A percentile compares a stretch with the other conserved stretches of the same genome.
Conservation (phyloP, 1,140 invertebrate genomes). For the Penaeus indicus region DNA sequence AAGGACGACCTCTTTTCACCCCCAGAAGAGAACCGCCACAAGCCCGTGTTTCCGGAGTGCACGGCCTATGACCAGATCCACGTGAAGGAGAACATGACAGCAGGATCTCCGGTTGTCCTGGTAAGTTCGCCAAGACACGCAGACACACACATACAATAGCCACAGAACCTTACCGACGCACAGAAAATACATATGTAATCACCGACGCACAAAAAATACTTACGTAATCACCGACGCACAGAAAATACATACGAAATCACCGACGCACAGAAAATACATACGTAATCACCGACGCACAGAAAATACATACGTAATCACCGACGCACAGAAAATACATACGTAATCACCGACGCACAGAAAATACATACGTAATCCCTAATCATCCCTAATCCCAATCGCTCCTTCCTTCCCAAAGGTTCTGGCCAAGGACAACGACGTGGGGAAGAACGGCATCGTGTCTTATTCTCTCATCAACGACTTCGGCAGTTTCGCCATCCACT, state of each 20-base stretch:
- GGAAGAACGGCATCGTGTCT: slow-evolving; percentile 9
- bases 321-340: no score
- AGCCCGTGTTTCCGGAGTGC: slow-evolving; percentile 41
- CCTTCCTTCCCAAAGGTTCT: slow-evolving; percentile 17
- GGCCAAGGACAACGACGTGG: slow-evolving; percentile 45
- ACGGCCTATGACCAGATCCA: slow-evolving; percentile 46
- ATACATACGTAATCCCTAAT: background rate
- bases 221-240: no score
- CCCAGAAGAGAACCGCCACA: slow-evolving; percentile 44
- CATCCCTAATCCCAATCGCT: background rate
- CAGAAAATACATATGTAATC: background rate
- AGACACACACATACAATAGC: background rate
- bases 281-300: background rate
- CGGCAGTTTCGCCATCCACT: slow-evolving; percentile 44
- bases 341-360: background rate
- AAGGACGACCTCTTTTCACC: no score
- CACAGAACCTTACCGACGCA: background rate
- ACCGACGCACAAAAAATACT: no score
- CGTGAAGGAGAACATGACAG: slow-evolving; percentile 49
- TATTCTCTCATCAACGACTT: slow-evolving; percentile 46
- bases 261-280: no score
- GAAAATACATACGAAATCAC: background rate
- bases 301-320: no score
- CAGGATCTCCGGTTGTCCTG: slow-evolving; percentile 46
- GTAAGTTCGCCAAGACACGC: background rate